A percentile compares a stretch with the other conserved stretches of the same genome.
Evolutionary conservation across 2,888 invertebrate genomes (phyloP).

Genomic region (Euclidia mi): DNA sequence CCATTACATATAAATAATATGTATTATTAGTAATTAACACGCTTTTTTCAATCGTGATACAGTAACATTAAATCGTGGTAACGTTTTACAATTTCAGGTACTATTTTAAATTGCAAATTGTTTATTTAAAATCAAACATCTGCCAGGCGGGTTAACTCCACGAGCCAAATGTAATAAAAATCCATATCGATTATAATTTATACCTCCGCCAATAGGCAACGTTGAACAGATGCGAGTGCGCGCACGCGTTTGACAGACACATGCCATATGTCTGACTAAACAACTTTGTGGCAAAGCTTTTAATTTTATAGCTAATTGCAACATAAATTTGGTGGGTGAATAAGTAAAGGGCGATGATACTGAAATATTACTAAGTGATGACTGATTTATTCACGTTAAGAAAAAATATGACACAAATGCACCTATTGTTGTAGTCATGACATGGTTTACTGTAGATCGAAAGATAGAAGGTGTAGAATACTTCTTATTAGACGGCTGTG

Average conservation of each 20-base stretch:
- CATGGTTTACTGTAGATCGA: no score
- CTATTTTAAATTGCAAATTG: not conserved
- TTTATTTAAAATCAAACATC: conserved; percentile 16
- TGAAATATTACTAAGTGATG: not conserved
- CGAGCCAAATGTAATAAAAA: conserved; percentile 28
- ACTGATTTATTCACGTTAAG: no score
- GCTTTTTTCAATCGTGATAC: no score
- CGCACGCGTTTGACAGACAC: conserved; percentile 60
- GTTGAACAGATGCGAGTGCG: conserved; percentile 35
- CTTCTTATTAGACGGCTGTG: no score
- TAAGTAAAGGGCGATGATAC: not conserved
- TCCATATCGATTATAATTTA: conserved; percentile 25
- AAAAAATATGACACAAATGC: no score
- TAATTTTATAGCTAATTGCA: conserved; percentile 18
- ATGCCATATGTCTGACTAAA: conserved; percentile 61
- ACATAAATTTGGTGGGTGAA: conserved; percentile 11
- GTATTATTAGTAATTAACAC: no score
- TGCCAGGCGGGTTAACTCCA: conserved; percentile 6
- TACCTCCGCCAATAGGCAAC: conserved; percentile 19
- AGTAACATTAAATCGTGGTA: no score
- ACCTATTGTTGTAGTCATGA: no score
- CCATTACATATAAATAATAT: no score
- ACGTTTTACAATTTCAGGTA: not conserved
- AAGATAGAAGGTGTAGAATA: no score
- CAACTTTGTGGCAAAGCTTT: conserved; percentile 32